Percentiles rank a stretch among this genome's conserved stretches.
Conservation (phyloP, 2,113 vertebrate species). For the Entelurus aequoreus region DNA sequence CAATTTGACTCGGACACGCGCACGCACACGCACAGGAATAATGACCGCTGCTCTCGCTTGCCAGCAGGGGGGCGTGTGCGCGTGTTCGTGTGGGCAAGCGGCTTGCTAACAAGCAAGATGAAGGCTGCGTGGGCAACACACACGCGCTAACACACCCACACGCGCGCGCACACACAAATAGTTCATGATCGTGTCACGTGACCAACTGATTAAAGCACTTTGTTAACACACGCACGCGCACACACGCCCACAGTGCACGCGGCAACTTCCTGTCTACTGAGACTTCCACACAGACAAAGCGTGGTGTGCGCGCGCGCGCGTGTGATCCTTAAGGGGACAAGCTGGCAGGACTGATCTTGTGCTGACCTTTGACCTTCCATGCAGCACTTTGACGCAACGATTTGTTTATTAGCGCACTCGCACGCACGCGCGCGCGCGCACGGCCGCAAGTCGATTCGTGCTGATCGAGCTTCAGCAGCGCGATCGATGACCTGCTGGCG, state of each 20-base stretch:
- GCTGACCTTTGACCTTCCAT: not conserved
- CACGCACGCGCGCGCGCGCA: not conserved
- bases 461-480: not conserved
- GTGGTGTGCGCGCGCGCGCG: too few relatives aligned
- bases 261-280: too few relatives aligned
- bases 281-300: too few relatives aligned
- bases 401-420: not conserved
- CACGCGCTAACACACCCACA: not conserved
- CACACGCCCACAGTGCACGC: too few relatives aligned
- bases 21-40: too few relatives aligned
- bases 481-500: not conserved
- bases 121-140: slow-evolving; percentile 25
- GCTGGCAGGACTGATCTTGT: too few relatives aligned
- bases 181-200: not conserved
- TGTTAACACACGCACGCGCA: too few relatives aligned
- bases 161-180: not conserved
- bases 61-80: not conserved
- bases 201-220: too few relatives aligned
- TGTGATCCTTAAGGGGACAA: too few relatives aligned
- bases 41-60: not conserved
- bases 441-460: not conserved
- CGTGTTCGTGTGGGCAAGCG: not conserved
- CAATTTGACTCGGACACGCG: too few relatives aligned
- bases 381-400: not conserved
- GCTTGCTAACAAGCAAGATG: not conserved